A percentile compares a stretch with the other conserved stretches of the same genome.
These are phyloP conservation scores for Sipha flava DNA, from an alignment of 1,140 invertebrate genomes.

Conservation along the genomic window DNA sequence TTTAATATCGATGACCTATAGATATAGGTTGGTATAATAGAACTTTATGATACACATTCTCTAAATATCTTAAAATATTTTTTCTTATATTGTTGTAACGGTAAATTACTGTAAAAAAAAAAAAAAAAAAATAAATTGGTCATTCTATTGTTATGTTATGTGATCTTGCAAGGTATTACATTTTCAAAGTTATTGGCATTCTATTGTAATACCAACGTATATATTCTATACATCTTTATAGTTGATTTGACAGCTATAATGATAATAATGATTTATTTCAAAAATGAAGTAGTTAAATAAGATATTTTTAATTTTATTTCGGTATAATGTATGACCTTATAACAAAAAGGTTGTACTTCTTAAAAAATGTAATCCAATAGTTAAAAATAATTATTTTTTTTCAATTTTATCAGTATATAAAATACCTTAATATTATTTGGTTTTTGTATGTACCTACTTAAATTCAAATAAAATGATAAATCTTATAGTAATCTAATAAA, in stretches of 20 bases:
- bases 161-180: not conserved
- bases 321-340: no score
- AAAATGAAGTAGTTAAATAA: not conserved
- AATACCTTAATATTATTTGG: no score
- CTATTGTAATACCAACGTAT: not conserved
- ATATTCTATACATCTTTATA: not conserved
- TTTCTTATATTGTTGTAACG: constrained; percentile 10
- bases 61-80: constrained; percentile 5
- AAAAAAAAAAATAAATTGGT: constrained; percentile 6
- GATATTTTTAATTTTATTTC: no score
- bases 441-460: no score
- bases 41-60: not conserved
- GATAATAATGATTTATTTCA: not conserved
- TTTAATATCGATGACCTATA: not conserved
- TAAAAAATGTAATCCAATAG: no score
- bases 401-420: no score
- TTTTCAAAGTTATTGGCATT: not conserved
- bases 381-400: no score
- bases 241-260: not conserved
- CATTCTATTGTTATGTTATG: constrained; percentile 17
- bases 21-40: not conserved
- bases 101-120: constrained; percentile 15
- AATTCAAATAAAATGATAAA: no score
- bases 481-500: no score
- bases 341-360: no score